Evolutionary conservation across 2,113 vertebrate genomes (phyloP), one percentile per base, ranked within the genome.

Genomic region (Hippopotamus amphibius): DNA sequence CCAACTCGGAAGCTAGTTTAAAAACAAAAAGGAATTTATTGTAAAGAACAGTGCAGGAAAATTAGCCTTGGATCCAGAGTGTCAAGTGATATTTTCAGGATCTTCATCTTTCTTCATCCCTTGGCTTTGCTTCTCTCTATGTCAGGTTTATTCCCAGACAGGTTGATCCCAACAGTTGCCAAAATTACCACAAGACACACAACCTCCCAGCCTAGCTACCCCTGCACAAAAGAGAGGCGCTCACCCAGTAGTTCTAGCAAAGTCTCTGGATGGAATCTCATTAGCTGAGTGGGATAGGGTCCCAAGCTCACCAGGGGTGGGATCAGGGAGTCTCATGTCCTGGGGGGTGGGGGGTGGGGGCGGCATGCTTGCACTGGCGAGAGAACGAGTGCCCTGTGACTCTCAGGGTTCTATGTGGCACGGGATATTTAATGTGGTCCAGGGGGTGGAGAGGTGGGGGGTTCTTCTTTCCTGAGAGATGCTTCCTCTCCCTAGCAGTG

Each of bases 211-310:
- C 17, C 59, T 3, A n/a, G 65, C 46, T 30, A n/a, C 14, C 33
- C 4, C 22, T 48, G 4, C 66, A 12, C 2, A 28, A 63, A 63
- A 50, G 30, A 43, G n/a, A 66, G 33, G 43, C 81, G 21, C 80
- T 26, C 7, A 0, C 28, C 3, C 6, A 0, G 46, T 0, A 16
- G 57, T 48, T 57, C 76, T 26, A 53, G 69, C 57, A 0, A 28
- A 46, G 15, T 80, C 91, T 85, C 17, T 4, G 77, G 68, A 43
- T 30, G 21, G 69, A 11, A 30, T 46, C 66, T 12, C 13, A 14
- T 19, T n/a, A n/a, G 43, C 80, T 65, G 14, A 6, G 5, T 30
- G 24, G 69, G 7, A 3, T 19, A 17, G 80, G 71, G 41, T 30
- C 61, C 6, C 30, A 12, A 41, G 50, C 84, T 74, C 50, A 15